Conservation (phyloP, 2,888 invertebrate genomes). For the Dasysyrphus tricinctus region DNA sequence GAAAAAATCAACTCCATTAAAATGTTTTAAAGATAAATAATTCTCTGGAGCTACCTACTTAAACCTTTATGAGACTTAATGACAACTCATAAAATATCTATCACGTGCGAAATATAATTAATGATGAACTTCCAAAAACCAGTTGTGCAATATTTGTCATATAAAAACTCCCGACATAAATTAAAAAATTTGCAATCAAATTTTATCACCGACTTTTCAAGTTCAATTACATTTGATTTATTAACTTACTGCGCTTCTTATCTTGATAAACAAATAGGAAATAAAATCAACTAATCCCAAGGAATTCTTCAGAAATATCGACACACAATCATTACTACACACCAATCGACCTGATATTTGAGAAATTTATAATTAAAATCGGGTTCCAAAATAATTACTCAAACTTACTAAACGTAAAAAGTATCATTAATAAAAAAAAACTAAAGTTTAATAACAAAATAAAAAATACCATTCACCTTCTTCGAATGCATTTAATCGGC, state of each 20-base stretch:
- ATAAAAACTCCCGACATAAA: background rate
- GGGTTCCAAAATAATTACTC: constrained; percentile 29
- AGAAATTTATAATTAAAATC: constrained; percentile 2
- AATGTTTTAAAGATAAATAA: background rate
- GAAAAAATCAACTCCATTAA: too few relatives aligned
- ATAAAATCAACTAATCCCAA: constrained; percentile 3
- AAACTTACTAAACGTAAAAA: constrained; percentile 45
- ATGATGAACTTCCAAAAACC: background rate
- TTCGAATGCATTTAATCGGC: constrained; percentile 41
- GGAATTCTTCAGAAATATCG: background rate
- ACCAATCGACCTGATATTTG: background rate
- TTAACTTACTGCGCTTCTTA: constrained; percentile 14
- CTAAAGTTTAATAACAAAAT: constrained; percentile 39
- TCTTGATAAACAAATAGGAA: constrained; percentile 17
- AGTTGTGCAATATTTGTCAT: constrained; percentile 21
- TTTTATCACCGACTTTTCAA: constrained; percentile 17
- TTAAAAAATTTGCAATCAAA: background rate
- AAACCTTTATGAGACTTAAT: background rate
- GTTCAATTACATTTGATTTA: constrained; percentile 27
- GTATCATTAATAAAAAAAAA: constrained; percentile 25
- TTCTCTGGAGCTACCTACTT: background rate
- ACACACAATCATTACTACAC: background rate
- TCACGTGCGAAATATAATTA: background rate
- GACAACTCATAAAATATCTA: background rate
- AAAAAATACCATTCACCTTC: constrained; percentile 61